Base-by-base conservation (phyloP, 2,888 invertebrate species). In the Amphipyra tragopoginis region DNA sequence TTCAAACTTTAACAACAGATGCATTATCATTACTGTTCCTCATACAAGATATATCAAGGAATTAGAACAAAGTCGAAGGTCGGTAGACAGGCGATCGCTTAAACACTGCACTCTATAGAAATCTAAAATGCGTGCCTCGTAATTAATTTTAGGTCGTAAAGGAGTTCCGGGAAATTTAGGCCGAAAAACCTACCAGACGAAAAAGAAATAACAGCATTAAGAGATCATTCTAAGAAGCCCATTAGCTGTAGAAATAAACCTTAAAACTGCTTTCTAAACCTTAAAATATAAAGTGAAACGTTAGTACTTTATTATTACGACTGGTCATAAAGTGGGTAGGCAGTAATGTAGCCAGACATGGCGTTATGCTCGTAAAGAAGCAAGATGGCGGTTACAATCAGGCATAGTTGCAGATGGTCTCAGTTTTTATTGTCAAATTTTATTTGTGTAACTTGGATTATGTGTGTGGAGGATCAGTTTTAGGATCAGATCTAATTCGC, bases 391-490 rank as follows among this genome's bases (percentile, higher is more conserved):
- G 13, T 34, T 26, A 42, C 15, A 50, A 43, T 49, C 52, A 49
- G 39, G 55, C 60, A 44, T 61, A 71, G 64, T 75, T 61, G 71
- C 71, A 80, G 78, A 79, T 77, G 73, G 54, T 54, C 47, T 36
- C 15, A 47, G 44, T 44, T 77, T 77, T 80, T 71, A 54, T 54
- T 13, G 56, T 13, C 33, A 38, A 5, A 45, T 67, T 75, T 79
- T 73, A 72, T 78, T 70, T 52, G 15, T 42, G 57, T 36, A 42
- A 50, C 42, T 45, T 21, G 9, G 43, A 54, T 45, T 45, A 47
- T 29, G 10, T 45, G 7, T 15, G 5, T 21, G 15, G 9, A 49
- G 29, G 38, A 45, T 29, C 11, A 13, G 29, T 10, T 3, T 21
- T n/a, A n/a, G 21, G 21, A 21, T 21, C 21, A 21, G 21, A n/a